phyloP scores from a whole-genome alignment of 2,797 vertebrate species.

The Lagodon rhomboides region DNA sequence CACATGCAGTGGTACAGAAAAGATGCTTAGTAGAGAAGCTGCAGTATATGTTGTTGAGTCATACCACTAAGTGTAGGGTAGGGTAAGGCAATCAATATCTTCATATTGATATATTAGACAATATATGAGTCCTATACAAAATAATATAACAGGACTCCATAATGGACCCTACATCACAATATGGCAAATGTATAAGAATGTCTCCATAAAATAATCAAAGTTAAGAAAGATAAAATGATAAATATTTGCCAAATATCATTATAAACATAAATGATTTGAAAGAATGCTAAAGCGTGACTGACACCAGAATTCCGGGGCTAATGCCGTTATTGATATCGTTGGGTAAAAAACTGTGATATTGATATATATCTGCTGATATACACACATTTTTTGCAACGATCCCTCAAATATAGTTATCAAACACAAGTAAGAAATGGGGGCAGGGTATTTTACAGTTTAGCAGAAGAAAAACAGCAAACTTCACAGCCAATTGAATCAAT shows the following conservation, averaged over 20 bases:
- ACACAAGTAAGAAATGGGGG: too few species aligned
- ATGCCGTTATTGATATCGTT: too few species aligned
- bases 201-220: neutral
- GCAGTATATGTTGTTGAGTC: neutral
- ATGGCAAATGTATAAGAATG: neutral
- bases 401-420: too few species aligned
- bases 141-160: neutral
- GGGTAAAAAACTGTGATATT: too few species aligned
- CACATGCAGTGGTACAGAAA: neutral
- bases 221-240: neutral
- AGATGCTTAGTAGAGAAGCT: neutral
- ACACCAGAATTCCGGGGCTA: too few species aligned
- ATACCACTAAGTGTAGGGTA: neutral
- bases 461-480: too few species aligned
- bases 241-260: neutral
- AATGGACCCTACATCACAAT: neutral
- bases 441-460: too few species aligned
- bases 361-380: too few species aligned
- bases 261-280: too few species aligned
- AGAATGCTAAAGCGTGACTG: too few species aligned
- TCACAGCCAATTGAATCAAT: too few species aligned
- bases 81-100: neutral
- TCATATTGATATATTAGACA: neutral
- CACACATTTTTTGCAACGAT: too few species aligned
- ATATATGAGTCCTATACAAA: neutral